Evolutionary conservation across 2,797 vertebrate genomes (phyloP), one percentile per base, ranked within the genome.

Genomic region (Cichlasoma orientale): DNA sequence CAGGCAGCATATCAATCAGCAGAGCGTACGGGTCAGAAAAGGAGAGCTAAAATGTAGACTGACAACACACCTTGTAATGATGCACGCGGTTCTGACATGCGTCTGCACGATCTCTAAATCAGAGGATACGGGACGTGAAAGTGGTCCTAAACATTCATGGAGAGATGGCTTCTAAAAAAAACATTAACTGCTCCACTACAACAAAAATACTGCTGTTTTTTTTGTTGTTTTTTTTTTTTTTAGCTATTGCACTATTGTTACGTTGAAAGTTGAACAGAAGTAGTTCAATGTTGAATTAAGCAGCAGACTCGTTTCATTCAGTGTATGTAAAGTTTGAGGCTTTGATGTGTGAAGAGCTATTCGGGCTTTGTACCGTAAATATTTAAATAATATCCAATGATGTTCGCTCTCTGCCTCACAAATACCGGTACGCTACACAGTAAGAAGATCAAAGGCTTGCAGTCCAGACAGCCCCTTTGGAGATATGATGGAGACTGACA

Each of bases 401-500:
- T 87, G 82, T 82, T 84, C 86, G 5, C 36, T 74, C 50, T 69
- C 56, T 56, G 63, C 53, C 77, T 72, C 78, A 55, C 72, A 73
- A 82, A 76, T 79, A 75, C 76, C 36, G 78, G 74, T 78, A 85
- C 84, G 76, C 63, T 21, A 25, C 76, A 58, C 71, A 68, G 82
- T 4, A 75, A 74, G 80, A 25, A 82, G 89, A 94, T 94, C 88
- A 94, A 94, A 94, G 89, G 61, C 85, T 83, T 6, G 63, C 29
- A 9, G 77, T 86, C 87, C 83, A 38, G 78, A 52, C 77, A 85
- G 83, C 16, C 77, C 71, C 85, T 89, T 71, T 81, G 70, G 79
- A 88, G 87, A 92, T 82, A 33, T 77, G 90, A 93, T 92, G 84
- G 71, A 76, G 72, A 72, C 80, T 93, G 93, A 92, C 92, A 90